Conservation (phyloP, 2,888 invertebrate species). For the Balanococcus diminutus region DNA sequence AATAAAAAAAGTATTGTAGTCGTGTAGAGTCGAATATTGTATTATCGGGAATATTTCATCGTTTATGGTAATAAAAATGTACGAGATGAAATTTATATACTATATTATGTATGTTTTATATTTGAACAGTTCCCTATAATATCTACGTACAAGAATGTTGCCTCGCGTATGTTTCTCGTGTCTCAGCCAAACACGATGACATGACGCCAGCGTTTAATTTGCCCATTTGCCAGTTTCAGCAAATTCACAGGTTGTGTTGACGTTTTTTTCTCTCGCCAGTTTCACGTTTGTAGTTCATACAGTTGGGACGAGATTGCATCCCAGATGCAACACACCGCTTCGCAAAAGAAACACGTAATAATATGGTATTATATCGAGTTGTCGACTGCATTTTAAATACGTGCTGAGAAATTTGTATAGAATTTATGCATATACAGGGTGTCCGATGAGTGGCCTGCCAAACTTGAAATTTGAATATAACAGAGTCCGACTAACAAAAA, state of each 20-base stretch:
- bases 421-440: not conserved
- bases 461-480: too few species aligned
- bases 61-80: not conserved
- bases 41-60: not conserved
- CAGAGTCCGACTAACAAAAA: too few species aligned
- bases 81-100: not conserved
- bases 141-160: too few species aligned
- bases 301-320: not conserved
- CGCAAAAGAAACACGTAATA: not conserved
- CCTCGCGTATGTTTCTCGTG: too few species aligned
- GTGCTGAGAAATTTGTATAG: not conserved
- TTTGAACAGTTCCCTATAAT: too few species aligned
- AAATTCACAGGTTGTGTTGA: not conserved
- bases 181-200: too few species aligned
- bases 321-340: not conserved
- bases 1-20: not conserved
- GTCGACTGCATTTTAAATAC: not conserved
- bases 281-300: not conserved
- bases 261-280: not conserved
- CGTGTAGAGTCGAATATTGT: not conserved
- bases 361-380: too few species aligned
- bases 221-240: not conserved
- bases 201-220: not conserved
- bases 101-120: too few species aligned
- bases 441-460: not conserved